phyloP scores from a whole-genome alignment of 1,140 invertebrate species.

The Yoshiicerus persimilis region DNA sequence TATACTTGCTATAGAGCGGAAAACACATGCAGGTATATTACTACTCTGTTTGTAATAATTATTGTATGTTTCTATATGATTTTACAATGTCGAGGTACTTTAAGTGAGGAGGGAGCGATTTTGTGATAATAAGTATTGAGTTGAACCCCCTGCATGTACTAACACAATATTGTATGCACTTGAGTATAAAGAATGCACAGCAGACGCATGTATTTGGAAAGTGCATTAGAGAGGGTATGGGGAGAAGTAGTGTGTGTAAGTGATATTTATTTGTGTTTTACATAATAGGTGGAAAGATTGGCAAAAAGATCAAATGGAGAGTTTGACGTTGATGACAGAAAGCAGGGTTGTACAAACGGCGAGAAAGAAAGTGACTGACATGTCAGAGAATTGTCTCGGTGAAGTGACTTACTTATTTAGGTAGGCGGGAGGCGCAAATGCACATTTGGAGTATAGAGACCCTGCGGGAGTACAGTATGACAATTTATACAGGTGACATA shows the following conservation, averaged over 20 bases:
- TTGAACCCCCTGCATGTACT: neutral
- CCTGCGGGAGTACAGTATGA: too few species aligned
- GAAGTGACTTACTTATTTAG: too few species aligned
- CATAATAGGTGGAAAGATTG: neutral
- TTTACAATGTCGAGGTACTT: neutral
- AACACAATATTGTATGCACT: neutral
- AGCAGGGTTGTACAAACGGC: too few species aligned
- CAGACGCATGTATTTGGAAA: neutral
- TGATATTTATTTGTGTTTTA: neutral
- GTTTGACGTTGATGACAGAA: neutral
- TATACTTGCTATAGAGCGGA: too few species aligned
- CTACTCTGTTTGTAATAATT: neutral
- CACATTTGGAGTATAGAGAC: too few species aligned
- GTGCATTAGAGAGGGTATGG: neutral
- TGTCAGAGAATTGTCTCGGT: too few species aligned
- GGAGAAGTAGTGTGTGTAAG: neutral
- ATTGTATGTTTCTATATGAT: neutral
- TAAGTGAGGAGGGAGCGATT: neutral
- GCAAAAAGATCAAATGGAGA: neutral
- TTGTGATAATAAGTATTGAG: neutral
- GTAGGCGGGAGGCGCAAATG: too few species aligned
- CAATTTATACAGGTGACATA: too few species aligned
- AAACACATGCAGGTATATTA: too few species aligned
- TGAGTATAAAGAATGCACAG: neutral
- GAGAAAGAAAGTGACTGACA: too few species aligned